Evolutionary conservation across 2,113 vertebrate genomes (phyloP).

Genomic region (Taxidea taxus): DNA sequence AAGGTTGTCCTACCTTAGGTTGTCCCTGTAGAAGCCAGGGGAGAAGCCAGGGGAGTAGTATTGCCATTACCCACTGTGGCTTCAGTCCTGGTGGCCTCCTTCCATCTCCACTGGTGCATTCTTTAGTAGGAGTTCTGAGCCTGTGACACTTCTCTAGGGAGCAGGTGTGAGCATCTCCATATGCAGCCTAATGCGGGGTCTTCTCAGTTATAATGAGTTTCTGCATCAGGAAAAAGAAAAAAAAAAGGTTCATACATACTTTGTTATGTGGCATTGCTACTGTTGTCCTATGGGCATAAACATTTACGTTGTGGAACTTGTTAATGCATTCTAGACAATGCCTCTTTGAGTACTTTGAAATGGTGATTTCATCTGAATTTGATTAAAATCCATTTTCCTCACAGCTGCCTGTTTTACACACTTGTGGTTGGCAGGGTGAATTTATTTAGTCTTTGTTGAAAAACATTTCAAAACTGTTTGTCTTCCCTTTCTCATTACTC

Average conservation of each 20-base stretch:
- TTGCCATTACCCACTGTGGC: neutral
- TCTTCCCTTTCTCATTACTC: constrained; percentile 18
- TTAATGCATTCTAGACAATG: constrained; percentile 29
- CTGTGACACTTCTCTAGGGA: neutral
- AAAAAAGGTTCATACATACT: neutral
- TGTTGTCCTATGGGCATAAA: neutral
- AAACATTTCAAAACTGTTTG: constrained; percentile 59
- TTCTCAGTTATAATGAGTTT: neutral
- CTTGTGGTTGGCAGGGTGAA: constrained; percentile 53
- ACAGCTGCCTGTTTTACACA: constrained; percentile 60
- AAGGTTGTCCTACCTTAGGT: neutral
- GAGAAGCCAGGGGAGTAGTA: neutral
- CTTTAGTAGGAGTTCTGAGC: neutral
- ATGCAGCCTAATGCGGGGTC: neutral
- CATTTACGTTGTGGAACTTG: neutral
- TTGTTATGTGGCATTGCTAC: neutral
- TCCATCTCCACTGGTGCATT: neutral
- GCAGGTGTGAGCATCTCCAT: neutral
- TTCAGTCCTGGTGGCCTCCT: neutral
- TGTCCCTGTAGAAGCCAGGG: neutral
- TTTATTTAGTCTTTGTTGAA: constrained; percentile 71
- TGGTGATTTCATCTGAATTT: constrained; percentile 57
- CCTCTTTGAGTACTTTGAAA: constrained; percentile 50
- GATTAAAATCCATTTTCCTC: constrained; percentile 63
- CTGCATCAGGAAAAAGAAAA: neutral